These are phyloP conservation scores for Butorides virescens DNA, from an alignment of 2,113 vertebrate species.

Conservation along the genomic window DNA sequence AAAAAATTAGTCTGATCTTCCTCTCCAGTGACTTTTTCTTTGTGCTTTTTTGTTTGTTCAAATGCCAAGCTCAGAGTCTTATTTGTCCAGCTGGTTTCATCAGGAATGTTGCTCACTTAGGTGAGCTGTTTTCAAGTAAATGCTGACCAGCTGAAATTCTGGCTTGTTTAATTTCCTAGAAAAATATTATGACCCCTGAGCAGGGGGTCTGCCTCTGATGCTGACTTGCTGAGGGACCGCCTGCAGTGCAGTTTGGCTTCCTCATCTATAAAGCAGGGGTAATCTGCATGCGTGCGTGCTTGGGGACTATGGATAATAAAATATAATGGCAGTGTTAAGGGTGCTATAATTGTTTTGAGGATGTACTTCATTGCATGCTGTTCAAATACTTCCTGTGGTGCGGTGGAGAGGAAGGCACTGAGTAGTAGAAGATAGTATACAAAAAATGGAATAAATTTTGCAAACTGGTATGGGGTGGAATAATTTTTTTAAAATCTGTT, in stretches of 20 bases:
- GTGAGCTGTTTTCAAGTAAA: constrained; percentile 48
- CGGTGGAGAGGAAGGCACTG: not conserved
- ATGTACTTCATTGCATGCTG: not conserved
- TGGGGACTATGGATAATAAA: constrained; percentile 28
- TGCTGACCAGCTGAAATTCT: constrained; percentile 47
- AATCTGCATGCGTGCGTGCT: not conserved
- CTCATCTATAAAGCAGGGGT: not conserved
- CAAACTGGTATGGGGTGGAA: not conserved
- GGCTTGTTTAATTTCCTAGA: constrained; percentile 52
- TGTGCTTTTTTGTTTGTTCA: constrained; percentile 44
- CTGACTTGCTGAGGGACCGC: not conserved
- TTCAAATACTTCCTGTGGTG: constrained; percentile 11
- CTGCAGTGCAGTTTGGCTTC: not conserved
- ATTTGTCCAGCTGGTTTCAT: constrained; percentile 58
- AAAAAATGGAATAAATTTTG: not conserved
- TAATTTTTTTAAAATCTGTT: not conserved
- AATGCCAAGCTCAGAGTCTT: constrained; percentile 7
- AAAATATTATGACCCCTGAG: constrained; percentile 19
- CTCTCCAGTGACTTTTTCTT: constrained; percentile 27
- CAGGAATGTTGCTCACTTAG: constrained; percentile 20
- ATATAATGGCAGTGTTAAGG: constrained; percentile 19
- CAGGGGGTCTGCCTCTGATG: not conserved
- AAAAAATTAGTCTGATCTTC: not conserved
- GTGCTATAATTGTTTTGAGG: constrained; percentile 35
- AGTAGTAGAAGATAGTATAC: not conserved